These are phyloP conservation scores for Sphyrna mokarran DNA, from an alignment of 2,113 vertebrate genomes.

Conservation along the genomic window DNA sequence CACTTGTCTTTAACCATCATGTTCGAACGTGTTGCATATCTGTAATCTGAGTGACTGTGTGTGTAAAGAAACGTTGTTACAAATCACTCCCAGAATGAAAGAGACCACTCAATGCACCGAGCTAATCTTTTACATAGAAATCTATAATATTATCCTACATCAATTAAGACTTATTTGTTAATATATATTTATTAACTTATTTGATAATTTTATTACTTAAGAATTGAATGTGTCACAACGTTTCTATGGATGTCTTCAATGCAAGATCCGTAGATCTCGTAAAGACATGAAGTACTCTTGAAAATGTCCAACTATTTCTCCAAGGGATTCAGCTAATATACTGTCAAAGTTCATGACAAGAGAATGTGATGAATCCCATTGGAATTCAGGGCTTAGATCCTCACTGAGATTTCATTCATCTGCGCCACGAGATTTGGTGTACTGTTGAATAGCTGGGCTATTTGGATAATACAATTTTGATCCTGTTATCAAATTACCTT, in stretches of 20 bases:
- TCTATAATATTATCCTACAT: background rate
- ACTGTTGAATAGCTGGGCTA: background rate
- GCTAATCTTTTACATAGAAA: background rate
- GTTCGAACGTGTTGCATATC: background rate
- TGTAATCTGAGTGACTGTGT: background rate
- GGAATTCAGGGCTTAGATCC: background rate
- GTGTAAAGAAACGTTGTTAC: background rate
- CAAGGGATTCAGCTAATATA: background rate
- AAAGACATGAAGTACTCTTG: background rate
- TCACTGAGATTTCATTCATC: background rate
- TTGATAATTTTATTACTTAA: background rate
- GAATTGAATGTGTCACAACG: background rate
- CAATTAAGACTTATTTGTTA: background rate
- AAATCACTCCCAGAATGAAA: background rate
- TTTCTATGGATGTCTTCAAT: background rate
- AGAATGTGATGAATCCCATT: background rate
- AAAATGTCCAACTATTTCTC: background rate
- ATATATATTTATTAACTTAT: constrained; percentile 8
- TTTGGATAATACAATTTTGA: background rate
- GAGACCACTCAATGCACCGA: background rate
- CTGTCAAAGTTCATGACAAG: background rate
- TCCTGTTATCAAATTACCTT: background rate
- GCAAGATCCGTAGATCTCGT: background rate
- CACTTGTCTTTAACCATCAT: background rate
- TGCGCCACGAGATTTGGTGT: background rate